Evolutionary conservation across 2,888 invertebrate species (phyloP), one percentile per base, ranked within the genome.

Genomic region (Erynnis tages): DNA sequence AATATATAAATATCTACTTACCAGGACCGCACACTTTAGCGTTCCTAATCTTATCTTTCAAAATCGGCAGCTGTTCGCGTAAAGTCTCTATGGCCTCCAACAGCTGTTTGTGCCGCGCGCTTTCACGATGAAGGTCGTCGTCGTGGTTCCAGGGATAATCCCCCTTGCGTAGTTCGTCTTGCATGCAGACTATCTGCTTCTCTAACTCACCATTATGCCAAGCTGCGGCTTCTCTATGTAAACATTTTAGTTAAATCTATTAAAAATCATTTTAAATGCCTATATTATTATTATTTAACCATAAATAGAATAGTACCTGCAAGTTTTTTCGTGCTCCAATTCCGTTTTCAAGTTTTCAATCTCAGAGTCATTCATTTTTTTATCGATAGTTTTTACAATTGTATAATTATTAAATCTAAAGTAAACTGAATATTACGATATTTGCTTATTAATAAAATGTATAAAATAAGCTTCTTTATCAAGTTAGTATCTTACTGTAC

Each of bases 181-280:
- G 89, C 41, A 87, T 71, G 4, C 69, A 68, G 30, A 80, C 72
- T 40, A 90, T 86, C 62, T 86, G 83, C 62, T 87, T 90, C 60
- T 90, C 89, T 16, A 89, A 53, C 57, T 89, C 90, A 0, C 79
- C 78, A 57, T 90, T 90, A 55, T 90, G 88, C 86, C 86, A 88
- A 43, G 82, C 76, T 47, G 88, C 87, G 30, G 87, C 68, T 44
- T 90, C 90, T 71, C 90, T 90, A 53, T 23, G 7, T n/a, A 41
- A 10, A 1, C 0, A 21, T n/a, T n/a, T n/a, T 21, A n/a, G 13
- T 4, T 29, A 29, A 10, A 29, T 1, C n/a, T 4, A 21, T 21
- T 21, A 21, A 21, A 21, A 21, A 21, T 21, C 5, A 21, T 4
- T 5, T n/a, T n/a, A n/a, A n/a, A n/a, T n/a, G n/a, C n/a, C n/a